A percentile compares a stretch with the other conserved stretches of the same genome.
Conservation (phyloP, 92 coral and sea anemone genomes). For the Hydrozoanthus gracilis region DNA sequence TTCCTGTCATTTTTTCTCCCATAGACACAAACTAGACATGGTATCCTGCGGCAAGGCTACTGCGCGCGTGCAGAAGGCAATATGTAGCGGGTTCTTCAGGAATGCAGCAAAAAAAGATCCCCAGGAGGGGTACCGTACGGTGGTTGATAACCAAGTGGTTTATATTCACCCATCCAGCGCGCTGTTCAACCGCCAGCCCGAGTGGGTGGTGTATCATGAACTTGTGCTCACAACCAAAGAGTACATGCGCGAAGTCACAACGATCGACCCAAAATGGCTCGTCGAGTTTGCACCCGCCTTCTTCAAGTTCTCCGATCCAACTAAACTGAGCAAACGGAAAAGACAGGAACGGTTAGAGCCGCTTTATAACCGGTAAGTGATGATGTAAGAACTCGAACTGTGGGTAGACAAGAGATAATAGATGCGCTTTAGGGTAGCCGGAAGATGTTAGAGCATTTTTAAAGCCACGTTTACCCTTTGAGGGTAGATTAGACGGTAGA, state of each 20-base stretch:
- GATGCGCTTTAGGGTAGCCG: no score
- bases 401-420: not conserved
- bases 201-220: conserved; percentile 99
- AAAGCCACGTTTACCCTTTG: no score
- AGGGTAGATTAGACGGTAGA: not conserved
- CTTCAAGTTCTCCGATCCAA: conserved; percentile 93
- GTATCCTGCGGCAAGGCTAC: conserved; percentile 95
- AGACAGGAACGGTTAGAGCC: conserved; percentile 96
- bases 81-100: conserved; percentile 98
- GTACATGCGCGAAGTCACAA: conserved; percentile 98
- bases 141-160: conserved; percentile 95
- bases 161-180: conserved; percentile 98
- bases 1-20: not conserved
- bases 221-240: conserved; percentile 95
- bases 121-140: conserved; percentile 99
- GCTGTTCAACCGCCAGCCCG: conserved; percentile 97
- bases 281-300: conserved; percentile 98
- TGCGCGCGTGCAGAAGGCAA: conserved; percentile 94
- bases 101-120: conserved; percentile 98
- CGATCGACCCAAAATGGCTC: conserved; percentile 97
- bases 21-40: conserved; percentile 98
- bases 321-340: conserved; percentile 96
- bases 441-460: no score
- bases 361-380: conserved; percentile 83
- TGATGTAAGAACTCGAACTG: not conserved